phyloP scores from a whole-genome alignment of 2,113 vertebrate species.

The Ageneiosus marmoratus region DNA sequence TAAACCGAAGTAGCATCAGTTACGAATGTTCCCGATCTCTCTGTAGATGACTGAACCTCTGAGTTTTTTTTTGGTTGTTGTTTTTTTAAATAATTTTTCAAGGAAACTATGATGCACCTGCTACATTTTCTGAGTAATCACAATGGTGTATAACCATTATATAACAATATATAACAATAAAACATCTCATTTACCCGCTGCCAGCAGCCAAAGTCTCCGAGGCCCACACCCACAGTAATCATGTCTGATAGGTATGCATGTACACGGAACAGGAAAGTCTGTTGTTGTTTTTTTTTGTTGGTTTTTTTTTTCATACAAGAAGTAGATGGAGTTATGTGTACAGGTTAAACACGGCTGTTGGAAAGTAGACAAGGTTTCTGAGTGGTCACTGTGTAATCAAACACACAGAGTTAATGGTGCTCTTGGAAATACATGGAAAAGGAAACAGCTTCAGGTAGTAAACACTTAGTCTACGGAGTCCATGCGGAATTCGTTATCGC shows the following conservation, averaged over 20 bases:
- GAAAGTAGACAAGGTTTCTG: not conserved
- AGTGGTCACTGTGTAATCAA: not conserved
- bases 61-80: constrained; percentile 37
- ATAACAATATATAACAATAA: constrained; percentile 69
- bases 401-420: not conserved
- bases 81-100: constrained; percentile 44
- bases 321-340: constrained; percentile 1
- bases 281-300: constrained; percentile 49
- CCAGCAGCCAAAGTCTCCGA: constrained; percentile 76
- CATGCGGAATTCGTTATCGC: constrained; percentile 1
- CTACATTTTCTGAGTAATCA: constrained; percentile 71
- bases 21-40: constrained; percentile 53
- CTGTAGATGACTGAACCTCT: constrained; percentile 71
- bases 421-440: not conserved
- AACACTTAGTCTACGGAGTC: constrained; percentile 14
- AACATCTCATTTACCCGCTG: constrained; percentile 68
- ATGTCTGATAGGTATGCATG: constrained; percentile 76
- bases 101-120: constrained; percentile 69
- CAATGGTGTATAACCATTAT: constrained; percentile 51
- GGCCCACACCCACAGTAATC: constrained; percentile 78
- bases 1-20: constrained; percentile 61
- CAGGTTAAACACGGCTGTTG: not conserved
- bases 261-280: constrained; percentile 77
- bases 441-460: not conserved
- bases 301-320: constrained; percentile 42